Conservation (phyloP, 1,140 invertebrate species). For the Eriosoma lanigerum region DNA sequence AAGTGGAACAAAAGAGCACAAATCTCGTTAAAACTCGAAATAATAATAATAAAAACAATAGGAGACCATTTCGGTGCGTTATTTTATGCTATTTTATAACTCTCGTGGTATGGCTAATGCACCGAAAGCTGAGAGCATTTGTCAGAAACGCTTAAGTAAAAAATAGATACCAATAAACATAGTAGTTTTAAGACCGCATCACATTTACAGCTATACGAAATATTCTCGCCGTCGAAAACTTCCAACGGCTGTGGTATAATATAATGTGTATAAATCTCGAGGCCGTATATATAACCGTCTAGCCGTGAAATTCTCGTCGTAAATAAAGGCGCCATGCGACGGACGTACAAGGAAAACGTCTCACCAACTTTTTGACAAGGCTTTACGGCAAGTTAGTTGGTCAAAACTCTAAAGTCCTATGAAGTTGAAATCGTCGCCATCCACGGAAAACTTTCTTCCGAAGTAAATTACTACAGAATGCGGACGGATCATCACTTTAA, state of each 20-base stretch:
- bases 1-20: not conserved
- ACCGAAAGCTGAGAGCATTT: not conserved
- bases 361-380: constrained; percentile 40
- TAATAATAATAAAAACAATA: not conserved
- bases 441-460: not conserved
- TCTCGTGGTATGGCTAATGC: not conserved
- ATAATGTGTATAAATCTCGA: constrained; percentile 33
- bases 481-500: not conserved
- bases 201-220: constrained; percentile 28
- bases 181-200: constrained; percentile 9
- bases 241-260: not conserved
- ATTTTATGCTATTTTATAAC: not conserved
- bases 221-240: constrained; percentile 33
- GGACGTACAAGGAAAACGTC: not conserved
- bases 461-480: constrained; percentile 8
- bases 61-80: not conserved
- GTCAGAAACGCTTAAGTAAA: constrained; percentile 11
- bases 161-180: constrained; percentile 31
- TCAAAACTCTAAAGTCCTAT: constrained; percentile 1
- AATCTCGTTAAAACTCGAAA: not conserved
- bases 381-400: constrained; percentile 24
- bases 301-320: constrained; percentile 4
- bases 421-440: not conserved
- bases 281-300: constrained; percentile 3
- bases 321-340: constrained; percentile 34